These are phyloP conservation scores for Alosa alosa DNA, from an alignment of 2,113 vertebrate genomes.

Conservation along the genomic window DNA sequence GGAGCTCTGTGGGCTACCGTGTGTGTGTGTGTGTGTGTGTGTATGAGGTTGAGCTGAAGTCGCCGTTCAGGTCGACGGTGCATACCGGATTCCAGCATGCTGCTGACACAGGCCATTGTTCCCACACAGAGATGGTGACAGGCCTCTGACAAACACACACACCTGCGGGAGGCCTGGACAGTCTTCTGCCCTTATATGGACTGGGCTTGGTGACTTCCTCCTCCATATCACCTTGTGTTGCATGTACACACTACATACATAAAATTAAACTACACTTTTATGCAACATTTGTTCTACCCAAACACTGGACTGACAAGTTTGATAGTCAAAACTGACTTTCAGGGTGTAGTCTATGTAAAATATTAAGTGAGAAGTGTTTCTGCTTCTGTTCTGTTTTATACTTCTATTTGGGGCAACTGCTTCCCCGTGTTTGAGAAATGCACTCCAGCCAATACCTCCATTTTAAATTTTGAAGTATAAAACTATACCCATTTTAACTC, in stretches of 20 bases:
- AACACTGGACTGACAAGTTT: too few relatives aligned
- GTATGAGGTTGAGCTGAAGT: background rate
- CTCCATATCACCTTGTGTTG: background rate
- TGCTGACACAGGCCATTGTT: slow-evolving; percentile 53
- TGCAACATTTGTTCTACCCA: background rate
- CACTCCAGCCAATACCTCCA: background rate
- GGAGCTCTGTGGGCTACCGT: background rate
- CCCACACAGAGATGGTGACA: slow-evolving; percentile 53
- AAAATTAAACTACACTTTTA: background rate
- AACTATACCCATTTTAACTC: too few relatives aligned
- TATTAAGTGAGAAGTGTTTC: too few relatives aligned
- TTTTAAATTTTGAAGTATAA: background rate
- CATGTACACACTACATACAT: background rate
- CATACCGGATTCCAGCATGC: slow-evolving; percentile 62
- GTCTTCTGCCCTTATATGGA: slow-evolving; percentile 48
- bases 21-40: background rate
- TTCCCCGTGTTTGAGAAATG: background rate
- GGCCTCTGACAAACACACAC: slow-evolving; percentile 57
- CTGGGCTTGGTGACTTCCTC: slow-evolving; percentile 26
- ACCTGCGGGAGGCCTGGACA: slow-evolving; percentile 46
- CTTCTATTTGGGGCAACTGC: too few relatives aligned
- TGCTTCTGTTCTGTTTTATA: too few relatives aligned
- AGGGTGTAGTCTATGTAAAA: too few relatives aligned
- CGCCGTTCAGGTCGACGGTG: slow-evolving; percentile 41
- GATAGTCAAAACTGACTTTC: too few relatives aligned